These are phyloP conservation scores for Luffia ferchaultella DNA, from an alignment of 2,888 invertebrate species.

Conservation along the genomic window DNA sequence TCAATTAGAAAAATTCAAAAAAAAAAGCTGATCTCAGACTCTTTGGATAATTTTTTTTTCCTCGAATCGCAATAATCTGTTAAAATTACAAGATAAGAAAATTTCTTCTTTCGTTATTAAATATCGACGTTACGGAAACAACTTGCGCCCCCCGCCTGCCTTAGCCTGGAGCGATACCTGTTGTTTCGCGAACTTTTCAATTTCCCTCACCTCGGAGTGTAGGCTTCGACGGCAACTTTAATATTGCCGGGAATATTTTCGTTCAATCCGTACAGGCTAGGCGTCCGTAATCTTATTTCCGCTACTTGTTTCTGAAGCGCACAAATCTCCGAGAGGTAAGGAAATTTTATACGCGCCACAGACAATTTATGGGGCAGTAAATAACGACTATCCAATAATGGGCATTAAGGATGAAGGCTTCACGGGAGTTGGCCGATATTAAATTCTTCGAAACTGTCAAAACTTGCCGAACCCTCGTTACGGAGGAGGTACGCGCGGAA, in stretches of 20 bases:
- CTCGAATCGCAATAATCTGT: no score
- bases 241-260: not conserved
- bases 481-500: slow-evolving; percentile 6
- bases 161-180: not conserved
- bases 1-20: no score
- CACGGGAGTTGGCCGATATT: slow-evolving; percentile 19
- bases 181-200: not conserved
- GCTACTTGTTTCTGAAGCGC: slow-evolving; percentile 2
- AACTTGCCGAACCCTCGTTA: slow-evolving; percentile 19
- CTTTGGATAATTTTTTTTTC: no score
- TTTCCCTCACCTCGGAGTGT: not conserved
- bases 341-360: slow-evolving; percentile 4
- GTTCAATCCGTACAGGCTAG: not conserved
- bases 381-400: slow-evolving; percentile 39
- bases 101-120: not conserved
- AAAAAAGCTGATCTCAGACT: no score
- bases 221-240: not conserved
- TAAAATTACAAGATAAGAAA: not conserved
- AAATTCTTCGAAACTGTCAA: slow-evolving; percentile 26
- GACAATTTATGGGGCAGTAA: slow-evolving; percentile 33
- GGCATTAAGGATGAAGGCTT: slow-evolving; percentile 26
- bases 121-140: not conserved
- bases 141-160: not conserved
- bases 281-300: slow-evolving; percentile 3
- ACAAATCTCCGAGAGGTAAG: slow-evolving; percentile 4